Conservation (phyloP, 1,140 invertebrate species). For the Magallana angulata region DNA sequence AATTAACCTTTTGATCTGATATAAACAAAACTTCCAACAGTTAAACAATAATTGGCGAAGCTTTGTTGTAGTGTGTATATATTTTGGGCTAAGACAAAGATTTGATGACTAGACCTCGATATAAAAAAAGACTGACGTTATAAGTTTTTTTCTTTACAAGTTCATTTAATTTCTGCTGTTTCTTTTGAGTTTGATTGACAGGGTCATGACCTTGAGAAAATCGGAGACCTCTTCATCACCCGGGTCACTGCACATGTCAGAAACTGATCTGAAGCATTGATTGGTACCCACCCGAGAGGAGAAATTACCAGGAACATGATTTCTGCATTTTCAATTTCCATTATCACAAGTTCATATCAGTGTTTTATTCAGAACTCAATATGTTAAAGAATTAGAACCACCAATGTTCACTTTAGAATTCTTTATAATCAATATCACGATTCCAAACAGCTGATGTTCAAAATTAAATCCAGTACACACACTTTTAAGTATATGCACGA, state of each 20-base stretch:
- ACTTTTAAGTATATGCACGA: too few species aligned
- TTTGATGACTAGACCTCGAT: not conserved
- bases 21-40: too few species aligned
- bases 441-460: too few species aligned
- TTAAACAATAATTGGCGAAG: too few species aligned
- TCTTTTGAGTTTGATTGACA: slow-evolving; percentile 1
- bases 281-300: not conserved
- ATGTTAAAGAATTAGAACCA: not conserved
- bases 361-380: not conserved
- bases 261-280: not conserved
- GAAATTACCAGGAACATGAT: not conserved
- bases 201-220: slow-evolving; percentile 14
- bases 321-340: slow-evolving; percentile 14
- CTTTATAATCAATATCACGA: not conserved
- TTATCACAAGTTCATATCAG: slow-evolving; percentile 26
- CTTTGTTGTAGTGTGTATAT: too few species aligned
- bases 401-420: not conserved
- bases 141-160: not conserved
- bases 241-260: slow-evolving; percentile 24
- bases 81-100: not conserved
- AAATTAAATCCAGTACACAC: too few species aligned
- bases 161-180: slow-evolving; percentile 25
- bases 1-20: too few species aligned
- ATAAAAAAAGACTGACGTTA: not conserved
- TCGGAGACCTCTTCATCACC: slow-evolving; percentile 8